Percentiles rank a stretch among this genome's conserved stretches.
phyloP scores from a whole-genome alignment of 2,797 vertebrate genomes.

The Esox masquinongy region DNA sequence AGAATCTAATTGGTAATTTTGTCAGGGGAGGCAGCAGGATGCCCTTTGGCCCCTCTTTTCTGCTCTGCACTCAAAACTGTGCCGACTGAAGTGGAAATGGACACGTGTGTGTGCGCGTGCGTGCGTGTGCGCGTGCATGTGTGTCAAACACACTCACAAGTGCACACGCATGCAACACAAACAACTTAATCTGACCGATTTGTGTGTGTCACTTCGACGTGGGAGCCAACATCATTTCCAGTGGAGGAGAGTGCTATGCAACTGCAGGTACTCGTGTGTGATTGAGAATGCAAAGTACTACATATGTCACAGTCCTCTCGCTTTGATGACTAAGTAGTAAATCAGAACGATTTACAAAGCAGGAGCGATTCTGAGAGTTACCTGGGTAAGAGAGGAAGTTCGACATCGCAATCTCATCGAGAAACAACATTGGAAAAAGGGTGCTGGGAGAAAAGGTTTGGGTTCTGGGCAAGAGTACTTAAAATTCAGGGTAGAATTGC shows the following conservation, averaged over 20 bases:
- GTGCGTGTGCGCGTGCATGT: too few relatives aligned
- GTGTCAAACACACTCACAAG: not conserved
- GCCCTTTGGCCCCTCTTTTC: slow-evolving; percentile 54
- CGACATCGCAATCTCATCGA: not conserved
- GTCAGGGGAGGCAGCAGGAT: slow-evolving; percentile 48
- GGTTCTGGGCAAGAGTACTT: too few relatives aligned
- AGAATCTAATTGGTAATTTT: slow-evolving; percentile 61
- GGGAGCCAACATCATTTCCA: slow-evolving; percentile 26
- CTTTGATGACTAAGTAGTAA: not conserved
- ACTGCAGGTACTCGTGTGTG: not conserved
- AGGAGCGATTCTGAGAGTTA: not conserved
- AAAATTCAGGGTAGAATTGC: not conserved
- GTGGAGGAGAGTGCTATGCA: not conserved
- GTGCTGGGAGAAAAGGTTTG: not conserved
- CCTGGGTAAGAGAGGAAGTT: not conserved
- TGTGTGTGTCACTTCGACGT: not conserved
- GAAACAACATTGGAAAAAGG: not conserved
- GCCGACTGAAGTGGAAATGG: slow-evolving; percentile 26
- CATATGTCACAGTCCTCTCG: not conserved
- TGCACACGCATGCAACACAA: not conserved
- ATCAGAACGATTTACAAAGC: not conserved
- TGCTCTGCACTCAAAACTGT: slow-evolving; percentile 27
- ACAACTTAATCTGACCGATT: too few relatives aligned
- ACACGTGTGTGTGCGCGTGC: not conserved
- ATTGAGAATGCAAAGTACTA: not conserved